These are phyloP conservation scores for Platycheirus rosarum DNA, from an alignment of 2,888 invertebrate genomes.

Conservation along the genomic window DNA sequence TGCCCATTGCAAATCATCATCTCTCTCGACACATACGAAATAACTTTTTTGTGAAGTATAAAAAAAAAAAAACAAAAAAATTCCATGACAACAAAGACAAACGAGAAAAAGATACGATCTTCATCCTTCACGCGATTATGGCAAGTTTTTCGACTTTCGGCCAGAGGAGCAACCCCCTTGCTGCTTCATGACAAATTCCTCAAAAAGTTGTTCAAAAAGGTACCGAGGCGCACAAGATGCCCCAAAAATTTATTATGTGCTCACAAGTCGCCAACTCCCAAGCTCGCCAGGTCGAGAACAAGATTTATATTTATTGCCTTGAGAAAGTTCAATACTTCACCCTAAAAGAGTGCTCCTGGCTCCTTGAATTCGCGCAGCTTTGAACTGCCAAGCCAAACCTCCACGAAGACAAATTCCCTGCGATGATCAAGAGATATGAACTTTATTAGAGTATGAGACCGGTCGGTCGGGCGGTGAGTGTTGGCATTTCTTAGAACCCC, in stretches of 20 bases:
- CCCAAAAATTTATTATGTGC: conserved; percentile 61
- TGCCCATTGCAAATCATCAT: conserved; percentile 78
- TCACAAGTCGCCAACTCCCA: conserved; percentile 33
- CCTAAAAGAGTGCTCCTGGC: conserved; percentile 70
- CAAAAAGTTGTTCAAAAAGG: conserved; percentile 49
- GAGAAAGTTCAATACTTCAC: conserved; percentile 69
- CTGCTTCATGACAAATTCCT: conserved; percentile 46
- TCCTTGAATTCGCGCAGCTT: conserved; percentile 55
- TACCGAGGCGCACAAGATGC: conserved; percentile 53
- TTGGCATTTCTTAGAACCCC: conserved; percentile 62
- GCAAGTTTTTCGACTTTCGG: conserved; percentile 46
- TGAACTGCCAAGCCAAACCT: conserved; percentile 1
- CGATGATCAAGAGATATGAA: conserved; percentile 74
- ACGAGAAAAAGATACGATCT: conserved; percentile 70
- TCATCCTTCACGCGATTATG: conserved; percentile 56
- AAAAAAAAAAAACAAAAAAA: conserved; percentile 50
- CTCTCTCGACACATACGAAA: conserved; percentile 66
- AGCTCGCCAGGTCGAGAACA: conserved; percentile 24
- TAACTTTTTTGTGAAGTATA: conserved; percentile 34
- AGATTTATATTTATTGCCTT: conserved; percentile 72
- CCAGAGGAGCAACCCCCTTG: conserved; percentile 30
- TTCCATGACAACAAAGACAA: conserved; percentile 52
- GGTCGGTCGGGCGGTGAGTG: conserved; percentile 2
- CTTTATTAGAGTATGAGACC: conserved; percentile 69
- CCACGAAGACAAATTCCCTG: conserved; percentile 55